phyloP scores from a whole-genome alignment of 2,797 vertebrate species.

The Poeciliopsis gracilis region DNA sequence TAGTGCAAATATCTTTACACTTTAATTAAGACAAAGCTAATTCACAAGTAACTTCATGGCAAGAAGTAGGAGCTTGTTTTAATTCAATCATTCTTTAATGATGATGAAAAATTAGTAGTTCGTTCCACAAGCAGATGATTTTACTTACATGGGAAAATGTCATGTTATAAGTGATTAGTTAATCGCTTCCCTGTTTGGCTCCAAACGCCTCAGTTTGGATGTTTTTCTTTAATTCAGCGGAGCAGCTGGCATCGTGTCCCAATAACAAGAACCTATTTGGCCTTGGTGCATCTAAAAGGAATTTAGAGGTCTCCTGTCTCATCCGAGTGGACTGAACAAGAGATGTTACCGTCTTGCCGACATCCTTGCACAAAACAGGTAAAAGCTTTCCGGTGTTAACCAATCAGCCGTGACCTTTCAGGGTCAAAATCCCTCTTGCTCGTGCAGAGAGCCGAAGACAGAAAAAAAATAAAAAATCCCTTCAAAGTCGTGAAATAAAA shows the following conservation, averaged over 20 bases:
- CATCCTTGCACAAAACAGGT: constrained; percentile 52
- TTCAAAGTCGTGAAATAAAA: constrained; percentile 50
- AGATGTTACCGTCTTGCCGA: constrained; percentile 35
- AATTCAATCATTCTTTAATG: too few relatives aligned
- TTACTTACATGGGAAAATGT: too few relatives aligned
- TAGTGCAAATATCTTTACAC: too few relatives aligned
- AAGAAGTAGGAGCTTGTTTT: too few relatives aligned
- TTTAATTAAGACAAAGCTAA: too few relatives aligned
- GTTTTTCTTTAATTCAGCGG: constrained; percentile 12
- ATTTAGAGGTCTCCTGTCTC: constrained; percentile 42
- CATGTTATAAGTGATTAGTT: background rate
- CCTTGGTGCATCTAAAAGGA: constrained; percentile 38
- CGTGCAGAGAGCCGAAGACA: constrained; percentile 13
- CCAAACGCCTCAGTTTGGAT: background rate
- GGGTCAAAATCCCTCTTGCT: constrained; percentile 46
- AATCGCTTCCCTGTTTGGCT: background rate
- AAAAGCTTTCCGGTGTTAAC: constrained; percentile 71
- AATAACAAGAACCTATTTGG: constrained; percentile 41
- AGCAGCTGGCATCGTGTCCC: constrained; percentile 19
- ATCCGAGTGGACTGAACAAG: constrained; percentile 35
- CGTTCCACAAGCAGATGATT: too few relatives aligned
- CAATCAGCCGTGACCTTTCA: constrained; percentile 70
- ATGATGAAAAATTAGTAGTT: too few relatives aligned
- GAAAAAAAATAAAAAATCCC: constrained; percentile 10
- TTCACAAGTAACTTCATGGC: too few relatives aligned